These are phyloP conservation scores for Montipora sp. DNA, from an alignment of 64 coral and sea anemone genomes.

Conservation along the genomic window DNA sequence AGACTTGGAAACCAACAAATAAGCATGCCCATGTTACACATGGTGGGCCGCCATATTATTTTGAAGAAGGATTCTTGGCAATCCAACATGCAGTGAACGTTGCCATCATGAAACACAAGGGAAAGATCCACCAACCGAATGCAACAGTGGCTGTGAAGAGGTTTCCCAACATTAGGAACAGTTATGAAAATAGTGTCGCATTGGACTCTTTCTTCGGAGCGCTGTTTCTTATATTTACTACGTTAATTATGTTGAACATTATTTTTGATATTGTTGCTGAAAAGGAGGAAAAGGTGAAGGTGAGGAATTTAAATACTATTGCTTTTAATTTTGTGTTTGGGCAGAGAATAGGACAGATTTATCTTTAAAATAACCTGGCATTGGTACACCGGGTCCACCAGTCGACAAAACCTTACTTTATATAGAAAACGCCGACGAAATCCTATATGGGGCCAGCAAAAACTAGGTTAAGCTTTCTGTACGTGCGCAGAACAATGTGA, in stretches of 20 bases:
- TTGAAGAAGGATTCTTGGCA: constrained; percentile 81
- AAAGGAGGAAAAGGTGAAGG: constrained; percentile 96
- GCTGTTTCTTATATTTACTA: constrained; percentile 80
- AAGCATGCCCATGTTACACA: constrained; percentile 13
- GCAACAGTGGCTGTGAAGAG: constrained; percentile 52
- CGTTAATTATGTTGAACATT: constrained; percentile 86
- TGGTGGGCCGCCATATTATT: constrained; percentile 82
- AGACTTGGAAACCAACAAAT: constrained; percentile 66
- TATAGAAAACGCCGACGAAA: too few species aligned
- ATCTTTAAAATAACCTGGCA: too few species aligned
- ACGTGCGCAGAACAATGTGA: too few species aligned
- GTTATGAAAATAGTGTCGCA: constrained; percentile 67
- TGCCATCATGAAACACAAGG: constrained; percentile 74
- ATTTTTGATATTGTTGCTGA: constrained; percentile 86
- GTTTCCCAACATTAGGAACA: constrained; percentile 79
- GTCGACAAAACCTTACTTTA: too few species aligned
- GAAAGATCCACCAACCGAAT: background rate
- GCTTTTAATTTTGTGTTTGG: too few species aligned
- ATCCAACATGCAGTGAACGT: constrained; percentile 83
- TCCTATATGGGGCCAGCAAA: too few species aligned
- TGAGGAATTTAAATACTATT: background rate
- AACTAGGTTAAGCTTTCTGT: too few species aligned
- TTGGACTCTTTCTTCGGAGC: constrained; percentile 58
- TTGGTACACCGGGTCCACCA: too few species aligned
- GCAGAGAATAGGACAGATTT: too few species aligned